phyloP scores from a whole-genome alignment of 2,113 vertebrate genomes.

The Acrocephalus arundinaceus region DNA sequence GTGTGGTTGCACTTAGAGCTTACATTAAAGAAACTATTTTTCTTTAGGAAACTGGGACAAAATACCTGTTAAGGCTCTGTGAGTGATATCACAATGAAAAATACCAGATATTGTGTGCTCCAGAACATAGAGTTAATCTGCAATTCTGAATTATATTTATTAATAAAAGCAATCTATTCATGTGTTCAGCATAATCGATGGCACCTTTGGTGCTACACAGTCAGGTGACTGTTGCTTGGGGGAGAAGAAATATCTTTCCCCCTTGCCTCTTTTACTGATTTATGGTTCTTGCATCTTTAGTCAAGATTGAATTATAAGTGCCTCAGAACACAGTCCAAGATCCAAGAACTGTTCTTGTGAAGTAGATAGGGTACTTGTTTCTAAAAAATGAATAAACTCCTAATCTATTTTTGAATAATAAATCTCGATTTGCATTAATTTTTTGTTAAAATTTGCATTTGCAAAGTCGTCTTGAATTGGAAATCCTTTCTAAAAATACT shows the following conservation, averaged over 20 bases:
- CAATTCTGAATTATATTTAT: neutral
- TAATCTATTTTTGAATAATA: slow-evolving; percentile 23
- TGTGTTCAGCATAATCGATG: neutral
- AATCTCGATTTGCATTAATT: slow-evolving; percentile 29
- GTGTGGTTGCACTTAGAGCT: neutral
- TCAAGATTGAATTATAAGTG: neutral
- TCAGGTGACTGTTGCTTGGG: neutral
- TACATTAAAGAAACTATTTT: neutral
- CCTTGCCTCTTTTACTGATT: neutral
- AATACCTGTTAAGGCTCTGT: neutral
- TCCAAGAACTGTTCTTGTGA: neutral
- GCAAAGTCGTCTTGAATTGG: neutral
- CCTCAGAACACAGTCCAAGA: neutral
- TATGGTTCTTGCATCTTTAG: neutral
- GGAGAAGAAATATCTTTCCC: neutral
- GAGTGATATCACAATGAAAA: neutral
- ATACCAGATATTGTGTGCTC: neutral
- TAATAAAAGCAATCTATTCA: neutral
- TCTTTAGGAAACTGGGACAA: neutral
- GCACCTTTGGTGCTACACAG: neutral
- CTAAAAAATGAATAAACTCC: neutral
- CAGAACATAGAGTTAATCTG: neutral
- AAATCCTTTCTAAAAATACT: slow-evolving; percentile 35
- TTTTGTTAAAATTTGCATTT: slow-evolving; percentile 13
- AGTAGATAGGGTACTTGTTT: neutral